Conservation (phyloP, 2,797 vertebrate species). For the Pseudomugil tenellus region DNA sequence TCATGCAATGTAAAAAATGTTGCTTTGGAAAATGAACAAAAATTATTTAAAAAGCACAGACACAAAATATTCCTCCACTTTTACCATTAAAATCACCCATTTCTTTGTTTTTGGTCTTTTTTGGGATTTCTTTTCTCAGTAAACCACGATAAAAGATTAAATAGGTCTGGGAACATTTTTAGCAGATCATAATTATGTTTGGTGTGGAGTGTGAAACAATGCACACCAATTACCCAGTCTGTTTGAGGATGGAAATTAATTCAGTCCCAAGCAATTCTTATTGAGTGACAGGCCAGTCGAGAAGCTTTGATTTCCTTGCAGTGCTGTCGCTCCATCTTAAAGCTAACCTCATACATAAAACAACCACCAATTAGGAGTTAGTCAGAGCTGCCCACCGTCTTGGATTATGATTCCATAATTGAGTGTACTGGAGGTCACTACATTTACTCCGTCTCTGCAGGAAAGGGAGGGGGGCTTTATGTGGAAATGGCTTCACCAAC, state of each 20-base stretch:
- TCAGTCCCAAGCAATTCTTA: constrained; percentile 59
- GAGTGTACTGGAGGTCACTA: constrained; percentile 69
- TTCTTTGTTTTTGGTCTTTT: background rate
- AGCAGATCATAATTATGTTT: constrained; percentile 5
- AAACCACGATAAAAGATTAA: constrained; percentile 6
- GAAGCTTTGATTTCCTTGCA: constrained; percentile 64
- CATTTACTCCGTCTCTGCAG: constrained; percentile 47
- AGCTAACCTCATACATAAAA: constrained; percentile 72
- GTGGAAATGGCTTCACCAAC: constrained; percentile 60
- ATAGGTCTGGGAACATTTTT: constrained; percentile 3
- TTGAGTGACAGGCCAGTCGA: constrained; percentile 65
- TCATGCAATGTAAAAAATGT: background rate
- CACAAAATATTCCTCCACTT: too few species aligned
- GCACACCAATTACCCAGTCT: constrained; percentile 37
- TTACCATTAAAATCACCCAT: background rate
- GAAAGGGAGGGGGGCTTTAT: constrained; percentile 40
- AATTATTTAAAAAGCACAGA: too few species aligned
- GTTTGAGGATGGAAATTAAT: constrained; percentile 67
- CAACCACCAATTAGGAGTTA: constrained; percentile 71
- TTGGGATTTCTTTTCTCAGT: background rate
- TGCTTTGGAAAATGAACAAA: background rate
- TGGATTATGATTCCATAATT: constrained; percentile 75
- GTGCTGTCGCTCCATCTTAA: constrained; percentile 54
- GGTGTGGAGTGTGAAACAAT: constrained; percentile 18
- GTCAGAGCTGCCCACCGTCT: constrained; percentile 54